Evolutionary conservation across 2,888 invertebrate species (phyloP).

Genomic region (Mesodorylaimus sp.): DNA sequence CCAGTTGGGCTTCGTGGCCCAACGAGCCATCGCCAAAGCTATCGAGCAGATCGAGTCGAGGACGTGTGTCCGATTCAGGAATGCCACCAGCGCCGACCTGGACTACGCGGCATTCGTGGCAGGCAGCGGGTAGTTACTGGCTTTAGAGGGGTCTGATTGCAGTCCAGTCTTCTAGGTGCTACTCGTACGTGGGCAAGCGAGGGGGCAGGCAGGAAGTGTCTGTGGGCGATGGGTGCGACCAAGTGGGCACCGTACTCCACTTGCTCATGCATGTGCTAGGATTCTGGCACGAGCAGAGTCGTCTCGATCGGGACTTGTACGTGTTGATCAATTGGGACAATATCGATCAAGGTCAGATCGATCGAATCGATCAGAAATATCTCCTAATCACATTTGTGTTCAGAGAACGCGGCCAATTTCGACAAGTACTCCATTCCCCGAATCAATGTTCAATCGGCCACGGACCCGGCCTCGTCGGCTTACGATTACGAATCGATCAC

Average conservation of each 20-base stretch:
- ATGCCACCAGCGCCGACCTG: not conserved
- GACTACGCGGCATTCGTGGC: not conserved
- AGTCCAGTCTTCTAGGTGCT: constrained; percentile 3
- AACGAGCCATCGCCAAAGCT: not conserved
- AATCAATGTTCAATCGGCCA: no score
- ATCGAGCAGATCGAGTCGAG: not conserved
- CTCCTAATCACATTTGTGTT: not conserved
- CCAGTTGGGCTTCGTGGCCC: not conserved
- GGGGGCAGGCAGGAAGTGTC: constrained; percentile 2
- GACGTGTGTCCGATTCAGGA: constrained; percentile 2
- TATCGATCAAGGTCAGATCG: not conserved
- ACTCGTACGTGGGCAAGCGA: not conserved
- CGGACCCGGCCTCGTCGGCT: not conserved
- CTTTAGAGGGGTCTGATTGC: not conserved
- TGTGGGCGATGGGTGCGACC: constrained; percentile 3
- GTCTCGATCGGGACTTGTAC: not conserved
- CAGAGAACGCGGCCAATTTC: not conserved
- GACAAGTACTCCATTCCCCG: constrained; percentile 1
- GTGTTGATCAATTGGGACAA: constrained; percentile 5
- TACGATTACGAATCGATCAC: constrained; percentile 5
- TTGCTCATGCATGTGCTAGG: constrained; percentile 3
- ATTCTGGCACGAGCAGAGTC: constrained; percentile 4
- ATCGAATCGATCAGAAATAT: not conserved
- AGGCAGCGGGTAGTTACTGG: not conserved
- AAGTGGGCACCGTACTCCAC: constrained; percentile 2